A percentile compares a stretch with the other conserved stretches of the same genome.
These are phyloP conservation scores for Rhipidura dahli DNA, from an alignment of 2,113 vertebrate genomes.

Conservation along the genomic window DNA sequence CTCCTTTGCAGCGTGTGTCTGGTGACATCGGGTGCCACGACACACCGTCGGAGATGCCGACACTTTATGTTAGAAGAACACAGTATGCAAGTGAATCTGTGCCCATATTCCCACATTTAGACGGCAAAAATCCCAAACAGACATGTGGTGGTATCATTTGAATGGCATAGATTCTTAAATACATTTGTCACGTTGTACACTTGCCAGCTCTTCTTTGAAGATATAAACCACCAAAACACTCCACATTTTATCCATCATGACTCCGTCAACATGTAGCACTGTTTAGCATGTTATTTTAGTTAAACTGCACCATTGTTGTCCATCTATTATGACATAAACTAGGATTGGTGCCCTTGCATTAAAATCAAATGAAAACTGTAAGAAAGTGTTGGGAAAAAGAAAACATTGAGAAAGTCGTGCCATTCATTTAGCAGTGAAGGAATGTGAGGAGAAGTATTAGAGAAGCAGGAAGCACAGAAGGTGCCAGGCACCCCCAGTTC, in stretches of 20 bases:
- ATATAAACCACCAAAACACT: slow-evolving; percentile 62
- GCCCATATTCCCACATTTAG: slow-evolving; percentile 61
- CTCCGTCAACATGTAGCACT: slow-evolving; percentile 39
- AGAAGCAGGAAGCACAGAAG: not conserved
- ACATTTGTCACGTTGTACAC: slow-evolving; percentile 64
- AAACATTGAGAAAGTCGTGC: not conserved
- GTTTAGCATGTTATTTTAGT: slow-evolving; percentile 58
- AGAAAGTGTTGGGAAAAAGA: not conserved
- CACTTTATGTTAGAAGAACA: slow-evolving; percentile 63
- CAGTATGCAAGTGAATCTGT: slow-evolving; percentile 64
- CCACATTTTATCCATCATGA: slow-evolving; percentile 55
- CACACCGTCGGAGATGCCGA: not conserved
- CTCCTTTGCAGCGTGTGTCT: slow-evolving; percentile 44
- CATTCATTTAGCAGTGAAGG: not conserved
- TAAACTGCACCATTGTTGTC: slow-evolving; percentile 45
- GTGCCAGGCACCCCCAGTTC: not conserved
- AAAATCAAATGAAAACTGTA: slow-evolving; percentile 1
- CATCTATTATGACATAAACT: slow-evolving; percentile 53
- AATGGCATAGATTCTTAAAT: slow-evolving; percentile 68
- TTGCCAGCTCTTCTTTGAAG: slow-evolving; percentile 69
- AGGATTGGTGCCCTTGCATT: slow-evolving; percentile 46
- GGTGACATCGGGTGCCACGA: slow-evolving; percentile 40
- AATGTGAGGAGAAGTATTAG: not conserved
- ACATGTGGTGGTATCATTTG: slow-evolving; percentile 64
- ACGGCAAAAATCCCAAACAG: slow-evolving; percentile 69